These are phyloP conservation scores for Lysandra bellargus DNA, from an alignment of 2,888 invertebrate species.

Conservation along the genomic window DNA sequence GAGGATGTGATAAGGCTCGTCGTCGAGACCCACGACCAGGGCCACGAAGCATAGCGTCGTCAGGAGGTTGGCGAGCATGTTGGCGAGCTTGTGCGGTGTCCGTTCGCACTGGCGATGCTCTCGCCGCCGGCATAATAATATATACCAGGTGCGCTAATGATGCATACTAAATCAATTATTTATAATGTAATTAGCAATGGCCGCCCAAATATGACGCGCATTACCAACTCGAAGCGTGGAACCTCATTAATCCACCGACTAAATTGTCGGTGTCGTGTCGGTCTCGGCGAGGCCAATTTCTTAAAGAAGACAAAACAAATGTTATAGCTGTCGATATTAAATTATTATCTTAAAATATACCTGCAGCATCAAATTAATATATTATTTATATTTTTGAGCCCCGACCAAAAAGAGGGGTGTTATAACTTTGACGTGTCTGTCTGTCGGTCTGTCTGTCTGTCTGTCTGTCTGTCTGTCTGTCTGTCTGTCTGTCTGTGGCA, in stretches of 20 bases:
- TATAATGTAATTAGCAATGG: neutral
- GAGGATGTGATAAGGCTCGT: neutral
- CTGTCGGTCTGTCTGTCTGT: no score
- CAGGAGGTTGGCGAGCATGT: slow-evolving; percentile 11
- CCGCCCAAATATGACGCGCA: neutral
- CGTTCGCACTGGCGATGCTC: neutral
- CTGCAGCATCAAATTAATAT: no score
- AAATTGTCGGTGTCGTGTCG: no score
- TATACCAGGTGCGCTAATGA: neutral
- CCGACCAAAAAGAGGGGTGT: no score
- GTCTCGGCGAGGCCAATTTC: no score
- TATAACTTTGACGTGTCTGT: no score
- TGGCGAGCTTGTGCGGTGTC: slow-evolving; percentile 4
- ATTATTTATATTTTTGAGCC: no score
- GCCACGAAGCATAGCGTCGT: neutral
- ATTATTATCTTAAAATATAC: no score
- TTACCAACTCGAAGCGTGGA: neutral
- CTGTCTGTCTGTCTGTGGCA: no score
- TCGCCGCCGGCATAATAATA: neutral
- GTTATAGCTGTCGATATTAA: no score
- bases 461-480: no score
- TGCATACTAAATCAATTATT: neutral
- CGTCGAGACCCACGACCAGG: neutral
- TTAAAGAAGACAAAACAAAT: no score
- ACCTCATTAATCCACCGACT: neutral